These are phyloP conservation scores for Hippocampus barbouri DNA, from an alignment of 2,113 vertebrate species.

Conservation along the genomic window DNA sequence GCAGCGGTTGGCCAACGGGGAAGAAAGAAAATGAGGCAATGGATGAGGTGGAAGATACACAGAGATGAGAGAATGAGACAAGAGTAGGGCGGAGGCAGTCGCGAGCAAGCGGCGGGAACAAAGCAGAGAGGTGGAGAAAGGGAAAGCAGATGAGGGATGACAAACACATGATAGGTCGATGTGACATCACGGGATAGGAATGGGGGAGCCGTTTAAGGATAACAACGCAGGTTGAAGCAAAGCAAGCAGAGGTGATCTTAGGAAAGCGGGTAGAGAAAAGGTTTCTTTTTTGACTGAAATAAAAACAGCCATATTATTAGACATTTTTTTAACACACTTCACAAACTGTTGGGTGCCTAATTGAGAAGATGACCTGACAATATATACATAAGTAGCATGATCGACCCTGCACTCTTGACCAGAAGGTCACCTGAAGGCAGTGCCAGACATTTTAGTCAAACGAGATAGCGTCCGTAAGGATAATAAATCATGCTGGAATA, in stretches of 20 bases:
- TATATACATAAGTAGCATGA: too few relatives aligned
- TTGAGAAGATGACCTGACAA: too few relatives aligned
- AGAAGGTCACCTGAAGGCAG: too few relatives aligned
- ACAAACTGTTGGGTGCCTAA: too few relatives aligned
- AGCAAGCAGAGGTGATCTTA: conserved; percentile 1
- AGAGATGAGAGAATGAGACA: conserved; percentile 57
- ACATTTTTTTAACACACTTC: too few relatives aligned
- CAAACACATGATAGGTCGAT: conserved; percentile 21
- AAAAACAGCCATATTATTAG: too few relatives aligned
- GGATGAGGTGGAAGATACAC: conserved; percentile 38
- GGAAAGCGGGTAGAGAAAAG: neutral
- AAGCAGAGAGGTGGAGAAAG: conserved; percentile 36
- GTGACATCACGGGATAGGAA: conserved; percentile 21
- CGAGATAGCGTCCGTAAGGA: too few relatives aligned
- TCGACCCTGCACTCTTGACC: too few relatives aligned
- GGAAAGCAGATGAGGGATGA: conserved; percentile 13
- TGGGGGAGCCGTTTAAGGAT: conserved; percentile 17
- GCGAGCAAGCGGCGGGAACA: conserved; percentile 20
- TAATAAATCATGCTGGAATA: too few relatives aligned
- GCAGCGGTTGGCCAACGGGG: conserved; percentile 31
- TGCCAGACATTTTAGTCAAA: too few relatives aligned
- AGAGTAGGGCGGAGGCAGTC: conserved; percentile 25
- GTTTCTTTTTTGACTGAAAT: neutral
- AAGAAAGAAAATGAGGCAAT: neutral
- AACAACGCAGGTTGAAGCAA: conserved; percentile 27